phyloP scores from a whole-genome alignment of 2,888 invertebrate species.

The Buathra laborator region DNA sequence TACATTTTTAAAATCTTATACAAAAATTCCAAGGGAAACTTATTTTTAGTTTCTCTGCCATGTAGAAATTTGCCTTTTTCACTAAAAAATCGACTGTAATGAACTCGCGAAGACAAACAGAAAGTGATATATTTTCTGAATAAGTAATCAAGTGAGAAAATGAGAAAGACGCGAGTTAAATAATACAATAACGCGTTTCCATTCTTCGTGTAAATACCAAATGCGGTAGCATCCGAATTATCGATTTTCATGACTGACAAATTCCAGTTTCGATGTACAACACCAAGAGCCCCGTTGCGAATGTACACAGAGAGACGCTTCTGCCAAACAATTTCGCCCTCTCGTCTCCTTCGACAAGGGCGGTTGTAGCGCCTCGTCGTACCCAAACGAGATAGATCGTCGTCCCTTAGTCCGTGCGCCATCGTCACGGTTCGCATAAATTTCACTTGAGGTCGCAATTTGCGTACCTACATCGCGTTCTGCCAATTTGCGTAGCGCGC shows the following conservation, averaged over 20 bases:
- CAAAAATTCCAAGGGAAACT: background rate
- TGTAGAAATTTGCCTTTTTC: background rate
- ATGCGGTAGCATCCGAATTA: constrained; percentile 58
- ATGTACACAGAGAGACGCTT: constrained; percentile 48
- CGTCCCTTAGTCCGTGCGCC: constrained; percentile 26
- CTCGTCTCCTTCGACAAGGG: constrained; percentile 49
- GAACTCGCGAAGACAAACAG: background rate
- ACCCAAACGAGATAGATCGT: constrained; percentile 26
- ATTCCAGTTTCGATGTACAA: constrained; percentile 58
- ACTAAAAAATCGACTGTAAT: background rate
- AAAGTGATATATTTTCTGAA: background rate
- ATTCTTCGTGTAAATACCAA: constrained; percentile 48
- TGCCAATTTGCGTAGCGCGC: constrained; percentile 44
- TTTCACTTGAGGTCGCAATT: constrained; percentile 66
- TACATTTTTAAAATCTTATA: background rate
- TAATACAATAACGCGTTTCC: background rate
- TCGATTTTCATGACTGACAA: constrained; percentile 64
- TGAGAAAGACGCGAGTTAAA: background rate
- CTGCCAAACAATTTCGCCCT: constrained; percentile 31
- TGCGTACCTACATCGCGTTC: constrained; percentile 45
- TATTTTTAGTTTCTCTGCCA: background rate
- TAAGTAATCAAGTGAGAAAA: background rate
- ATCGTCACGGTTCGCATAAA: constrained; percentile 60
- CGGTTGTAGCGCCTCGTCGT: constrained; percentile 15
- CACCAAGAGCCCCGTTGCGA: constrained; percentile 26